Percentiles rank a stretch among this genome's conserved stretches.
These are phyloP conservation scores for Zapus hudsonius DNA, from an alignment of 2,113 vertebrate species.

Conservation along the genomic window DNA sequence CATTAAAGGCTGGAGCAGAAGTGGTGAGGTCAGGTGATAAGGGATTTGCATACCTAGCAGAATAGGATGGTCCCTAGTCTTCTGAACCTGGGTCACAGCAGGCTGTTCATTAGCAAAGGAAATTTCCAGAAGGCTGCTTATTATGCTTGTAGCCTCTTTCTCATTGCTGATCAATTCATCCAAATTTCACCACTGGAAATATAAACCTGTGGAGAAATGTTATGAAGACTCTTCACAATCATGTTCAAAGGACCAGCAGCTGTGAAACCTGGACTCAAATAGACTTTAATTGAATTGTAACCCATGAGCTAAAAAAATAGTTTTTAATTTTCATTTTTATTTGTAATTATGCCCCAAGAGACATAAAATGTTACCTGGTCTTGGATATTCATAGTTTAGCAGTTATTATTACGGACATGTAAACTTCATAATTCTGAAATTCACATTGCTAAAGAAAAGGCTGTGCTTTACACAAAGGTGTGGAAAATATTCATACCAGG, in stretches of 20 bases:
- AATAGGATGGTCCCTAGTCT: background rate
- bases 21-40: accelerated
- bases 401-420: background rate
- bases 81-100: background rate
- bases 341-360: background rate
- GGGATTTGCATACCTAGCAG: background rate
- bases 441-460: background rate
- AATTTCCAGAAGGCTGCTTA: background rate
- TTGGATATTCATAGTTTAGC: background rate
- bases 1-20: background rate
- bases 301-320: background rate
- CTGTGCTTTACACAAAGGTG: background rate
- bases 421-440: background rate
- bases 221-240: conserved; percentile 10
- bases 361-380: background rate
- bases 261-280: background rate
- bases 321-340: conserved; percentile 9
- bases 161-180: conserved; percentile 59
- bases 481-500: background rate
- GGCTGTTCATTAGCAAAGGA: background rate
- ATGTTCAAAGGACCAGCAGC: background rate
- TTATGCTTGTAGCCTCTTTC: background rate
- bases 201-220: background rate
- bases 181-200: conserved; percentile 10
- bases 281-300: conserved; percentile 36